Percentiles rank a stretch among this genome's conserved stretches.
Conservation (phyloP, 1,140 invertebrate species). For the Drosophila ogumai region DNA sequence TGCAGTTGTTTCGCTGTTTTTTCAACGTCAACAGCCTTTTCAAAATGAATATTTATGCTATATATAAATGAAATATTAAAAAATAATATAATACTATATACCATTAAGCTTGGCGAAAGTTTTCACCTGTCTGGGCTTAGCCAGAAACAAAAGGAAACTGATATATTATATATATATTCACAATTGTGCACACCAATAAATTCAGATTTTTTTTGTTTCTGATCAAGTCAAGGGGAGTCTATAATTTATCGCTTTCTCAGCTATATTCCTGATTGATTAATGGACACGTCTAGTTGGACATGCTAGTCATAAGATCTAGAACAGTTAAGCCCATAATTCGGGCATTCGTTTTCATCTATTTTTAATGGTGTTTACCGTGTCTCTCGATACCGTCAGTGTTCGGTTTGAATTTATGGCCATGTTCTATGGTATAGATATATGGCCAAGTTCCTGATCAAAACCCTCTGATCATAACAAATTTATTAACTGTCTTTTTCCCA, state of each 20-base stretch:
- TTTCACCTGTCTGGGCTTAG: slow-evolving; percentile 5
- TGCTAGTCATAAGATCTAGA: slow-evolving; percentile 30
- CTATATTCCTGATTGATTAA: slow-evolving; percentile 38
- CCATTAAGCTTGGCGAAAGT: slow-evolving; percentile 8
- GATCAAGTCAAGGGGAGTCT: slow-evolving; percentile 9
- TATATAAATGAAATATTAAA: slow-evolving; percentile 3
- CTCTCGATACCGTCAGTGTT: neutral
- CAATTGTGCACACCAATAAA: neutral
- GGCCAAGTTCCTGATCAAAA: slow-evolving; percentile 8
- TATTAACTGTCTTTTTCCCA: slow-evolving; percentile 5
- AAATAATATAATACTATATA: neutral
- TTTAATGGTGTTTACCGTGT: slow-evolving; percentile 16
- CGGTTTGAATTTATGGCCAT: slow-evolving; percentile 16
- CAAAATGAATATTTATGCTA: slow-evolving; percentile 26
- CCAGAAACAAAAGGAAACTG: slow-evolving; percentile 21
- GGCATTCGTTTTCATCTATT: slow-evolving; percentile 31
- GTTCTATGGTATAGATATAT: slow-evolving; percentile 1
- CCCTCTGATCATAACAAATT: neutral
- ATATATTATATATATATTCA: slow-evolving; percentile 15
- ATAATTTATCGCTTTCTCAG: slow-evolving; percentile 19
- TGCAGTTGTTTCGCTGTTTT: slow-evolving; percentile 14
- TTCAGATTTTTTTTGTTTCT: neutral
- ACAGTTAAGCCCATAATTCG: slow-evolving; percentile 15
- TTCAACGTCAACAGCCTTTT: slow-evolving; percentile 40
- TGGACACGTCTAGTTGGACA: slow-evolving; percentile 25